A percentile compares a stretch with the other conserved stretches of the same genome.
Conservation (phyloP, 1,140 invertebrate species). For the Helicorthomorpha holstii region DNA sequence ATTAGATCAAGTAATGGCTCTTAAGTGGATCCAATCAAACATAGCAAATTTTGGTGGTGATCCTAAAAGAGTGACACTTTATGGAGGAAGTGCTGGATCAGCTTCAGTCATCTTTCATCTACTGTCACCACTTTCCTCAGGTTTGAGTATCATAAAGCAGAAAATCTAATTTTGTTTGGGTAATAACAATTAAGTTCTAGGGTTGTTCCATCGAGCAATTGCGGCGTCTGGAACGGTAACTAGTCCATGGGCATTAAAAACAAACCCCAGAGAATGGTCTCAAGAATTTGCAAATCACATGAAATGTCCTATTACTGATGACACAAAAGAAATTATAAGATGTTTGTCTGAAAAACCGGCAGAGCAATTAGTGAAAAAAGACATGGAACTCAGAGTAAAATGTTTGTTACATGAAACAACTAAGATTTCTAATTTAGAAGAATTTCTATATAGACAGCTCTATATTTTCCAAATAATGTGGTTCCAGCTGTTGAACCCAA, state of each 20-base stretch:
- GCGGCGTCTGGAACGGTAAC: background rate
- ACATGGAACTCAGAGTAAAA: background rate
- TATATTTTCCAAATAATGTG: background rate
- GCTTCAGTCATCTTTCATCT: no score
- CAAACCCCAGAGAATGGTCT: background rate
- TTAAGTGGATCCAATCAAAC: no score
- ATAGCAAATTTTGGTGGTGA: no score
- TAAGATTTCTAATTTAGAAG: no score
- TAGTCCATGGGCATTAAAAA: background rate
- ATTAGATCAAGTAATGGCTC: no score
- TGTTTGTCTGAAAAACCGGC: background rate
- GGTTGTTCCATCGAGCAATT: background rate
- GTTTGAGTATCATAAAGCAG: no score
- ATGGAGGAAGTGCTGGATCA: no score
- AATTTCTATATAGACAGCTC: background rate
- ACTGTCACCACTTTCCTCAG: no score
- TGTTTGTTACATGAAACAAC: no score
- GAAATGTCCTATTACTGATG: background rate
- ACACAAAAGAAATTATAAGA: background rate
- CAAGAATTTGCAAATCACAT: background rate
- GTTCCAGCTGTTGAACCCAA: background rate
- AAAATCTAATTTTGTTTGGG: no score
- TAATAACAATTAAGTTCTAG: no score
- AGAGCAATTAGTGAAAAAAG: background rate
- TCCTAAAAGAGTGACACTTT: no score